A percentile compares a stretch with the other conserved stretches of the same genome.
phyloP scores from a whole-genome alignment of 2,888 invertebrate genomes.

The Horisme vitalbata region DNA sequence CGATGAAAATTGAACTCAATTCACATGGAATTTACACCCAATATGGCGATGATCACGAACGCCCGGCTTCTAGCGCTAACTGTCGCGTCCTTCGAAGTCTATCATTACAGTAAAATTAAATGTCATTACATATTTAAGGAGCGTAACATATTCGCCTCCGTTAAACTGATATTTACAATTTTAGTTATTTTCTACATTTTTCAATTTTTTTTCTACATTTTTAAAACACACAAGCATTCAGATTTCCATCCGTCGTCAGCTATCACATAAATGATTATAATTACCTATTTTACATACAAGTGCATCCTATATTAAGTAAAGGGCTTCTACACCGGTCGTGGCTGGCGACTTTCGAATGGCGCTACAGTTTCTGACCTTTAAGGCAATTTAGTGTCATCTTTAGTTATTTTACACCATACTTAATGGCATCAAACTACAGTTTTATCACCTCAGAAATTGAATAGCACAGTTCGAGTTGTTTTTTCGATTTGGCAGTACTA shows the following conservation, averaged over 20 bases:
- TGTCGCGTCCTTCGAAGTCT: too few relatives aligned
- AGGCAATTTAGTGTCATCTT: too few relatives aligned
- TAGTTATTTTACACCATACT: too few relatives aligned
- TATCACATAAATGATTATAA: constrained; percentile 28
- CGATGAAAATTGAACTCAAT: too few relatives aligned
- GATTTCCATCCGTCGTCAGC: constrained; percentile 26
- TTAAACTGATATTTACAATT: constrained; percentile 30
- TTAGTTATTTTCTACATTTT: constrained; percentile 26
- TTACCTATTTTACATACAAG: constrained; percentile 31
- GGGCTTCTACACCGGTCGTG: constrained; percentile 9
- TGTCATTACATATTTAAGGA: constrained; percentile 22
- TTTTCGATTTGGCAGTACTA: too few relatives aligned
- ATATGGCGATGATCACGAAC: too few relatives aligned
- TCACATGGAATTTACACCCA: too few relatives aligned
- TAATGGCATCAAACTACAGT: too few relatives aligned
- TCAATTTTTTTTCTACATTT: constrained; percentile 21
- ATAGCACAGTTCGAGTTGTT: too few relatives aligned
- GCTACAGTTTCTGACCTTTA: too few relatives aligned
- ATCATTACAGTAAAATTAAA: constrained; percentile 18
- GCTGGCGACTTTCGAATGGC: background rate
- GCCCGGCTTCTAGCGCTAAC: too few relatives aligned
- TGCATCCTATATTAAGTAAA: constrained; percentile 23
- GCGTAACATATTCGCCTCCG: constrained; percentile 25
- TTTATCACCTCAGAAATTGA: too few relatives aligned
- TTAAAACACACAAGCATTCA: constrained; percentile 26